A percentile compares a stretch with the other conserved stretches of the same genome.
Conservation (phyloP, 2,113 vertebrate genomes). For the Paramisgurnus dabryanus region DNA sequence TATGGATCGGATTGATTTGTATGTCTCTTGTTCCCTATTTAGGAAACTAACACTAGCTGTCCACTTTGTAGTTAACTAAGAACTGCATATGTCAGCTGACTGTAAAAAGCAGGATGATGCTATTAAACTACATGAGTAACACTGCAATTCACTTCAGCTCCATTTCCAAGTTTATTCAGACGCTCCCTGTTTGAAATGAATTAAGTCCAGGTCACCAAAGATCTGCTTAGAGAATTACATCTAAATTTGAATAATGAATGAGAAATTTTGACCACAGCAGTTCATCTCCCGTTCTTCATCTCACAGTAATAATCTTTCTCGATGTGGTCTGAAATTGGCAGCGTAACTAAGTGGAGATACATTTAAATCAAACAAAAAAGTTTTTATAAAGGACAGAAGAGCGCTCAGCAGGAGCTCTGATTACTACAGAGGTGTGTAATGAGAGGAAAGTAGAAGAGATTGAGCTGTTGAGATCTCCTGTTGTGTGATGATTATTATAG, state of each 20-base stretch:
- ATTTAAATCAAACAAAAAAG: constrained; percentile 6
- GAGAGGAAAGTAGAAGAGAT: constrained; percentile 1
- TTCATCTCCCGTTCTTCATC: constrained; percentile 13
- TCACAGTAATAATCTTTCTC: constrained; percentile 16
- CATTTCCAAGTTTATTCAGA: neutral
- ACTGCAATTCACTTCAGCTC: neutral
- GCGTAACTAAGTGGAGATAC: constrained; percentile 7
- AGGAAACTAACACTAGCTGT: too few species aligned
- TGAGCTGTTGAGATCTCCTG: constrained; percentile 1
- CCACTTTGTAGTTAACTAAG: neutral
- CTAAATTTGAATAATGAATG: constrained; percentile 25
- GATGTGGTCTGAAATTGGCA: neutral
- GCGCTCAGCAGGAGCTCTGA: neutral
- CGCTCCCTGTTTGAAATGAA: neutral
- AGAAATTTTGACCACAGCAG: constrained; percentile 7
- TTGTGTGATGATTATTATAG: neutral
- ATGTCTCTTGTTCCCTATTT: neutral
- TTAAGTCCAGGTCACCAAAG: constrained; percentile 10
- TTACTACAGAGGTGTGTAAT: neutral
- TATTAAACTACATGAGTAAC: too few species aligned
- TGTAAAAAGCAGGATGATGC: neutral
- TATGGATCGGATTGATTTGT: too few species aligned
- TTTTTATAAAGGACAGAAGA: constrained; percentile 5
- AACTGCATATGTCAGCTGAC: neutral
- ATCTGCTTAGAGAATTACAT: constrained; percentile 18